Conservation (phyloP, 35 echinoderm and acorn worm species). For the Chiridota heheva region DNA sequence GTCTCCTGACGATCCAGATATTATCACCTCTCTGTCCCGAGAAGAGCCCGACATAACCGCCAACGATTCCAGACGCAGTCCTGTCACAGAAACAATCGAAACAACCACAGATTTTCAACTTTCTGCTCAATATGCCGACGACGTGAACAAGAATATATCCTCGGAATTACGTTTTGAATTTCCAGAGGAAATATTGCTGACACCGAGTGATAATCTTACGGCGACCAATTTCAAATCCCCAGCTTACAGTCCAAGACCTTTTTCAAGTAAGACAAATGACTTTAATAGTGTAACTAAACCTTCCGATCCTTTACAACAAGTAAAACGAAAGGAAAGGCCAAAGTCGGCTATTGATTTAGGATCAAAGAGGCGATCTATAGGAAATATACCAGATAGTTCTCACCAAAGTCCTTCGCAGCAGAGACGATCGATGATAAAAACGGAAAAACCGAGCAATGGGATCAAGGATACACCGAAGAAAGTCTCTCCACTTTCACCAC, state of each 20-base stretch:
- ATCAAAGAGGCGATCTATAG: constrained; percentile 21
- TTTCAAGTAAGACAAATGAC: not conserved
- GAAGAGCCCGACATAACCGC: not conserved
- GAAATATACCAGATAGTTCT: too few relatives aligned
- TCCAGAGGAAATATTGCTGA: constrained; percentile 17
- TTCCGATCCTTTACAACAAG: too few relatives aligned
- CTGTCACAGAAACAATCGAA: not conserved
- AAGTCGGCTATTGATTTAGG: constrained; percentile 30
- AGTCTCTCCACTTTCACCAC: constrained; percentile 22
- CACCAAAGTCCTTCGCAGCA: constrained; percentile 34
- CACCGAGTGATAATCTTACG: constrained; percentile 29
- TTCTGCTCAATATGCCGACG: constrained; percentile 37
- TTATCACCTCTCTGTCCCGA: not conserved
- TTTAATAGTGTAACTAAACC: too few relatives aligned
- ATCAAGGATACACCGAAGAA: not conserved
- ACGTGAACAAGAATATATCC: constrained; percentile 43
- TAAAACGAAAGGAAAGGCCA: constrained; percentile 34
- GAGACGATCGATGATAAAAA: constrained; percentile 28
- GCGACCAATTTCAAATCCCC: constrained; percentile 35
- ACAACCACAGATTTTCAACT: constrained; percentile 3
- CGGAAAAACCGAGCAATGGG: constrained; percentile 28
- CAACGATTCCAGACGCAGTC: not conserved
- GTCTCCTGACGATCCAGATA: constrained; percentile 1
- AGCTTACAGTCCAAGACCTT: constrained; percentile 38
- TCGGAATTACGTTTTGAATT: constrained; percentile 45